Percentiles rank a stretch among this genome's conserved stretches.
Evolutionary conservation across 2,113 vertebrate species (phyloP).

Genomic region (Notarius lentiginosus): DNA sequence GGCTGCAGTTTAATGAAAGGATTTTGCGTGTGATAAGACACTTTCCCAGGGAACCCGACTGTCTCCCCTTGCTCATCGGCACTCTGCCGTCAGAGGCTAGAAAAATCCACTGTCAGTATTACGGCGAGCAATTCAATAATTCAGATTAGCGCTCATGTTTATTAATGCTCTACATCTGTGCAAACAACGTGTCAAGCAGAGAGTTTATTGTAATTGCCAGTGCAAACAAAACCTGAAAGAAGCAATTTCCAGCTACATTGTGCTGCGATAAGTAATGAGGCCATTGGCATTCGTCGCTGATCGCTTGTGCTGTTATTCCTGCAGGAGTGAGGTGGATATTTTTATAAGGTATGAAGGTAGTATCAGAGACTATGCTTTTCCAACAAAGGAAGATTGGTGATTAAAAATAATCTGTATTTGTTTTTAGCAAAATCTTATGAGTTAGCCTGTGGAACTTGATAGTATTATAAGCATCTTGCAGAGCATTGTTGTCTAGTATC

Average conservation of each 20-base stretch:
- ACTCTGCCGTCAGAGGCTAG: conserved; percentile 32
- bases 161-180: conserved; percentile 99
- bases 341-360: conserved; percentile 95
- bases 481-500: neutral
- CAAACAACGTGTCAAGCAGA: conserved; percentile 99
- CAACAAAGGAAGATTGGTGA: conserved; percentile 92
- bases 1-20: conserved; percentile 85
- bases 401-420: conserved; percentile 96
- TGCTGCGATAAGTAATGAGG: conserved; percentile 99
- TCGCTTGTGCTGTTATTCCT: conserved; percentile 83
- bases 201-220: conserved; percentile 99
- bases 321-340: conserved; percentile 92
- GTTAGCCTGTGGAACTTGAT: conserved; percentile 73
- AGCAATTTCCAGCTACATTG: conserved; percentile 99
- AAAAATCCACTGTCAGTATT: conserved; percentile 93
- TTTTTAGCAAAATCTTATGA: conserved; percentile 85
- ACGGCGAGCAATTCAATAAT: conserved; percentile 99
- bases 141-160: conserved; percentile 99
- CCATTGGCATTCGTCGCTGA: conserved; percentile 95
- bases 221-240: conserved; percentile 99
- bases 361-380: conserved; percentile 83
- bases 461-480: neutral
- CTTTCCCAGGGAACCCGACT: conserved; percentile 76
- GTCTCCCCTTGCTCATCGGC: conserved; percentile 49
- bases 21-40: conserved; percentile 86